phyloP scores from a whole-genome alignment of 2,113 vertebrate genomes.

The Chrysochloris asiatica region DNA sequence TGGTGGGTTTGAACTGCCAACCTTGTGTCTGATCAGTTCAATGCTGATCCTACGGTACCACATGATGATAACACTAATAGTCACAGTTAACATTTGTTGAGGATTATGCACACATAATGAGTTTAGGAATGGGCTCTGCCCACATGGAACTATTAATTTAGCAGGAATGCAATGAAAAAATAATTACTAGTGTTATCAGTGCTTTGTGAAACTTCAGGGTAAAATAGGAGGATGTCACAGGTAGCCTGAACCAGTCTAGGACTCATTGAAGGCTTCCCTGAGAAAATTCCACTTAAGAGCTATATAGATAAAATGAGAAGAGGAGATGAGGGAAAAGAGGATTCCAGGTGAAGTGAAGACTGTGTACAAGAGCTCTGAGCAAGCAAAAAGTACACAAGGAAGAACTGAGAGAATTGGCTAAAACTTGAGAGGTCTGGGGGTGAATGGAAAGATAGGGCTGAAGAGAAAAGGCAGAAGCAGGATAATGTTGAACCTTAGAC shows the following conservation, averaged over 20 bases:
- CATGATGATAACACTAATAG: background rate
- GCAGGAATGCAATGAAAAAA: background rate
- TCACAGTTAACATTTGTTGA: background rate
- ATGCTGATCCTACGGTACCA: too few species aligned
- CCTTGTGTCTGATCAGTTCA: too few species aligned
- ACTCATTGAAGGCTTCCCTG: background rate
- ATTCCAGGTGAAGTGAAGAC: background rate
- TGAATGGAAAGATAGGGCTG: background rate
- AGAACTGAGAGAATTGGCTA: background rate
- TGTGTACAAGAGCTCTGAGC: background rate
- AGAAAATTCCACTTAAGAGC: background rate
- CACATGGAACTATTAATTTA: background rate
- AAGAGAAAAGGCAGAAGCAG: background rate
- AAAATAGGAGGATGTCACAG: background rate
- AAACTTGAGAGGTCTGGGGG: accelerated
- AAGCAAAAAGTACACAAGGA: background rate
- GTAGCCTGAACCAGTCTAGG: background rate
- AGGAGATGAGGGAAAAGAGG: background rate
- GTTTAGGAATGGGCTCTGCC: background rate
- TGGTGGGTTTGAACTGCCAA: too few species aligned
- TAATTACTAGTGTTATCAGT: background rate
- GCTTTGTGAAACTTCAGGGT: background rate
- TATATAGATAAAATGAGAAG: background rate
- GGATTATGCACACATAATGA: background rate
- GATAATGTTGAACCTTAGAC: background rate